phyloP scores from a whole-genome alignment of 2,888 invertebrate genomes.

The Boloria selene region DNA sequence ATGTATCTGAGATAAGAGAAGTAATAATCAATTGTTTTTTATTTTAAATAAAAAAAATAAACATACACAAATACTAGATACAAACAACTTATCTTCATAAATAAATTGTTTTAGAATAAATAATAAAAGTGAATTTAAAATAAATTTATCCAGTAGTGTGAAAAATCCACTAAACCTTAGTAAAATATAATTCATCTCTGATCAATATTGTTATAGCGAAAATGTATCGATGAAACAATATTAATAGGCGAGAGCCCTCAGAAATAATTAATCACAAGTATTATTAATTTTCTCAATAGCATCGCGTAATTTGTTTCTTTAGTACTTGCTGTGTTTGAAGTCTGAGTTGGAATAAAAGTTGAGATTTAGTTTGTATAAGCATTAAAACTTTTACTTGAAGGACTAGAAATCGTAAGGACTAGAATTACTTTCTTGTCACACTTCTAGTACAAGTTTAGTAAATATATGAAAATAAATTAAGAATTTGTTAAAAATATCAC shows the following conservation, averaged over 20 bases:
- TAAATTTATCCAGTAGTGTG: constrained; percentile 1
- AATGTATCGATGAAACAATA: constrained; percentile 40
- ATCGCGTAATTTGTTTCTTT: constrained; percentile 14
- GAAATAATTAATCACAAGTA: constrained; percentile 57
- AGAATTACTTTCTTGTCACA: too few species aligned
- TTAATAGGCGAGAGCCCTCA: constrained; percentile 44
- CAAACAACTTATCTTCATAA: too few species aligned
- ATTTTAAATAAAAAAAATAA: too few species aligned
- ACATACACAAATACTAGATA: too few species aligned
- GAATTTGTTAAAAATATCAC: too few species aligned
- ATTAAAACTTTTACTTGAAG: not conserved
- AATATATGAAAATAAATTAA: too few species aligned
- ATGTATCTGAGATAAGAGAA: too few species aligned
- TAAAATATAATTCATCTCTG: constrained; percentile 18
- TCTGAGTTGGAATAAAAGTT: not conserved
- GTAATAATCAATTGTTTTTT: too few species aligned
- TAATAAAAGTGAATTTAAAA: not conserved
- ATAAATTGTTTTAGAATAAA: not conserved
- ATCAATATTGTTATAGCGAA: constrained; percentile 24
- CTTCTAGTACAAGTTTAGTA: too few species aligned
- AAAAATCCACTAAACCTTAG: not conserved
- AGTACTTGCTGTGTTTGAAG: constrained; percentile 1
- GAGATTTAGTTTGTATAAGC: not conserved
- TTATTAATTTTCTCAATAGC: constrained; percentile 53
- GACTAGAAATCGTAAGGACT: too few species aligned